Base-by-base conservation (phyloP, 64 coral and sea anemone species). In the Cladopsammia gracilis region DNA sequence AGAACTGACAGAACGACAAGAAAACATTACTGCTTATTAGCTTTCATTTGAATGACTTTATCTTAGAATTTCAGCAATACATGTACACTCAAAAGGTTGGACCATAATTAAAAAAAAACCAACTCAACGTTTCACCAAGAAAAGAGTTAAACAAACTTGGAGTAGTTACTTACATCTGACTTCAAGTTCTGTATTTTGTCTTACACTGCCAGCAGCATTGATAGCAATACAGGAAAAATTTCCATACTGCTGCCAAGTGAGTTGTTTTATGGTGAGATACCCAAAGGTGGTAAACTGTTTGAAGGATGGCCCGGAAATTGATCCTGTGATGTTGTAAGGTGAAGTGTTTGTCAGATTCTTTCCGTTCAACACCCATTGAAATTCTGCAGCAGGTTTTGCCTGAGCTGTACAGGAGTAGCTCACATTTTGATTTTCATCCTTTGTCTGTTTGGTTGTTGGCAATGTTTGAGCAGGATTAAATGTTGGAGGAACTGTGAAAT, bases 161-260 rank as follows among this genome's bases (percentile, higher is more conserved):
- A 34, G 34, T 34, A 34, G 34, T 34, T 34, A 75, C 95, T 96
- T 82, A 96, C 95, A 64, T 83, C 3, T 26, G 18, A 96, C 90
- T 60, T 80, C 45, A 56, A 96, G 71, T 3, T 44, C 3, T 61
- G 90, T 87, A 23, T 25, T 42, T 19, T 26, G 70, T 47, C 51
- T 85, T 4, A 3, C 49, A 15, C 48, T 10, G 54, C 91, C 95
- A 69, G 95, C 95, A 72, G 26, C 5, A 86, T 96, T 96, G 6
- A 20, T 62, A 64, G 90, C 95, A 50, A 78, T 44, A 73, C 95
- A 96, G 12, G 69, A 53, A 64, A 89, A 92, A 14, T 45, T 78
- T 4, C 95, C 95, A n/a, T 93, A 23, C 20, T 93, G 78, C 64
- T 59, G 82, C 95, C 95, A 96, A 0, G 91, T 85, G 4, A 93